These are phyloP conservation scores for Scyliorhinus canicula DNA, from an alignment of 2,797 vertebrate genomes.

Conservation along the genomic window DNA sequence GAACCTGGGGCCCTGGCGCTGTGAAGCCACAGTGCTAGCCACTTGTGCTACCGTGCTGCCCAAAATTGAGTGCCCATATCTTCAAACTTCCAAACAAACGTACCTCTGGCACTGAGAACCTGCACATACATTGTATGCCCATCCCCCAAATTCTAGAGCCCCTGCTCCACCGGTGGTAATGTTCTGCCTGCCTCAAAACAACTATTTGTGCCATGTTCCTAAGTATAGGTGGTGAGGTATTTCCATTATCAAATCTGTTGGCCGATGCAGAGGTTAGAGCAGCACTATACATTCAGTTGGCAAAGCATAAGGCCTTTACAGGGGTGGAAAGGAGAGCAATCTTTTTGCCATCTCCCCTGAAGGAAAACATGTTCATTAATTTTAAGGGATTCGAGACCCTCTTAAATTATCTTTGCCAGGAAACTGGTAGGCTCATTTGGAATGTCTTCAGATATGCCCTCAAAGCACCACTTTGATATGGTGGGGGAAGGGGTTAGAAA, in stretches of 20 bases:
- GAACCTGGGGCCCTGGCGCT: no score
- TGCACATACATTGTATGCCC: no score
- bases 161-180: background rate
- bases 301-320: background rate
- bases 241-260: no score
- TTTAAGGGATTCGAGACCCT: background rate
- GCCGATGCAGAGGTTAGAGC: no score
- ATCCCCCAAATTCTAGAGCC: background rate
- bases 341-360: background rate
- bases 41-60: no score
- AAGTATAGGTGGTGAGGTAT: background rate
- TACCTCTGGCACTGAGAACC: background rate
- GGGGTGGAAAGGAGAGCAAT: background rate
- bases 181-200: background rate
- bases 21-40: no score
- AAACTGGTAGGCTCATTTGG: background rate
- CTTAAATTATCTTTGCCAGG: background rate
- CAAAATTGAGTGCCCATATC: no score
- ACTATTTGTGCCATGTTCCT: background rate
- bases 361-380: no score
- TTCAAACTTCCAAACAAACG: background rate
- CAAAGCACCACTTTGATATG: background rate
- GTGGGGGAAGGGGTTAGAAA: background rate
- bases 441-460: background rate
- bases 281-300: no score